Evolutionary conservation across 2,797 vertebrate genomes (phyloP).

Genomic region (Pipistrellus nathusii): DNA sequence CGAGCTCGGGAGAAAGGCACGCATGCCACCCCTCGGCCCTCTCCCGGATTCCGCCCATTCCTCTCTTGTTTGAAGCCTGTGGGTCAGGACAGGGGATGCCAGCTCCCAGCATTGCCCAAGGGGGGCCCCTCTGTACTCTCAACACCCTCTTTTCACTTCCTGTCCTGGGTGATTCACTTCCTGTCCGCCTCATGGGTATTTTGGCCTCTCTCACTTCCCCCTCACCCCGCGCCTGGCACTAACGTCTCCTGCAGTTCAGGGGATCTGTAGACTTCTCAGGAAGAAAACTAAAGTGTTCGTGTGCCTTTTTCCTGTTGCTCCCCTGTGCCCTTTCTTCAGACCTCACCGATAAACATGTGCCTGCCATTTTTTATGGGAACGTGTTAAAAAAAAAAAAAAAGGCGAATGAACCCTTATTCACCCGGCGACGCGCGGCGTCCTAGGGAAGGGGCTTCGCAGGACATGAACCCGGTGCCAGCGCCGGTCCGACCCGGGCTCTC

Average conservation of each 20-base stretch:
- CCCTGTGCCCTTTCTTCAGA: neutral
- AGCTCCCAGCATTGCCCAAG: neutral
- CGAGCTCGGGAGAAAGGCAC: neutral
- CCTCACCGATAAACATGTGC: neutral
- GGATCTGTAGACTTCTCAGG: neutral
- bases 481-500: neutral
- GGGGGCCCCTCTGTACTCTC: neutral
- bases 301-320: neutral
- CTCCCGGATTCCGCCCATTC: neutral
- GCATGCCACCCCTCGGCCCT: neutral
- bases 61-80: neutral
- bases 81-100: neutral
- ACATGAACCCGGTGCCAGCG: neutral
- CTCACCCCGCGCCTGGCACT: neutral
- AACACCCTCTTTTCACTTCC: neutral
- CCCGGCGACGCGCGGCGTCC: neutral
- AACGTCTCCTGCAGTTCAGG: neutral
- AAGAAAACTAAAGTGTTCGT: neutral
- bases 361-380: neutral
- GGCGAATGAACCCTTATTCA: neutral
- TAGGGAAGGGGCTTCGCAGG: neutral
- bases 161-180: constrained; percentile 35
- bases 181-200: neutral
- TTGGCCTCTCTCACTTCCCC: constrained; percentile 12
- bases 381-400: neutral